A percentile compares a stretch with the other conserved stretches of the same genome.
Evolutionary conservation across 2,797 vertebrate species (phyloP).

Genomic region (Delichon dasypus): DNA sequence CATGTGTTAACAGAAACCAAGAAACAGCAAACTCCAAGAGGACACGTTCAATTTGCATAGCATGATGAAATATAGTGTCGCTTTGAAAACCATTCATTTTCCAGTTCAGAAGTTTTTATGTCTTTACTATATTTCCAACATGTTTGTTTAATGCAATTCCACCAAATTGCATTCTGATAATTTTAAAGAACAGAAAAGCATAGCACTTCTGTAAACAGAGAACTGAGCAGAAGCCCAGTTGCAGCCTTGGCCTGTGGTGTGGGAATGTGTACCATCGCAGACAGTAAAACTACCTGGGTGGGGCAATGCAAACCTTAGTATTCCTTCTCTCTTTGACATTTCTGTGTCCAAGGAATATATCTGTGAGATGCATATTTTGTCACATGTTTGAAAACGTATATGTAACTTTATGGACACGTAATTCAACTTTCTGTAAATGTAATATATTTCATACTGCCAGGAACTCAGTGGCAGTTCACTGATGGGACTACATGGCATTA

Average conservation of each 20-base stretch:
- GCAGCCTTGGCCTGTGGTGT: not conserved
- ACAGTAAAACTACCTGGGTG: rapidly evolving
- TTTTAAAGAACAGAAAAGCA: not conserved
- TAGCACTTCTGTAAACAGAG: not conserved
- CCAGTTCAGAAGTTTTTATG: not conserved
- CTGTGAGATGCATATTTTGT: not conserved
- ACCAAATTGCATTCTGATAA: not conserved
- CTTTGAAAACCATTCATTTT: not conserved
- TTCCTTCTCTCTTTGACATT: not conserved
- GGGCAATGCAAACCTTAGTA: not conserved
- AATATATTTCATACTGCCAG: not conserved
- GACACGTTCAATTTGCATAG: not conserved
- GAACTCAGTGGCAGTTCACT: not conserved
- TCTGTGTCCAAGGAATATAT: not conserved
- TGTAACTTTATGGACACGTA: not conserved
- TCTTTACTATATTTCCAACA: not conserved
- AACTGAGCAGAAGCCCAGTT: not conserved
- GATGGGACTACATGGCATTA: not conserved
- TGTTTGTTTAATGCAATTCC: not conserved
- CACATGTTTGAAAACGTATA: not conserved
- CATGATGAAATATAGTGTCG: not conserved
- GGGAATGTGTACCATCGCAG: not conserved
- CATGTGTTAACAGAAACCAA: not conserved
- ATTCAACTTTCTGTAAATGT: not conserved
- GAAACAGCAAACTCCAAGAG: not conserved